These are phyloP conservation scores for Nemoura dubitans DNA, from an alignment of 2,888 invertebrate genomes.

Conservation along the genomic window DNA sequence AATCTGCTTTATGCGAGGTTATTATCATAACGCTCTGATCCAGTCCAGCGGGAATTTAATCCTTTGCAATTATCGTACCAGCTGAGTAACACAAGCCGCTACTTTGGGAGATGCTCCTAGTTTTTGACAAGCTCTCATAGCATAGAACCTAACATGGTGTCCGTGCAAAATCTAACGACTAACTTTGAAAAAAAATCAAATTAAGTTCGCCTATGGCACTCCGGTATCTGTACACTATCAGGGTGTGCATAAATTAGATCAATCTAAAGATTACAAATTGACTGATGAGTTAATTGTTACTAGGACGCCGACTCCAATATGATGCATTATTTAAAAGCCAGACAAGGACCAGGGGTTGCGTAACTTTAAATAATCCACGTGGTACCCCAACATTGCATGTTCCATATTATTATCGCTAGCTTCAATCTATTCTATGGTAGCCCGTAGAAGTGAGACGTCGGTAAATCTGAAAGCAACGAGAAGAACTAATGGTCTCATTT, in stretches of 20 bases:
- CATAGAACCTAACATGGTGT: not conserved
- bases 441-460: not conserved
- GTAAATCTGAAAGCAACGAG: slow-evolving; percentile 24
- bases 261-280: slow-evolving; percentile 35
- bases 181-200: not conserved
- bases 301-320: slow-evolving; percentile 22
- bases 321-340: not conserved
- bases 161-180: not conserved
- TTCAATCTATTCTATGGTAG: slow-evolving; percentile 38
- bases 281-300: slow-evolving; percentile 39
- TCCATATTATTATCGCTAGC: slow-evolving; percentile 33
- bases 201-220: not conserved
- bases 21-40: not conserved
- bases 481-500: slow-evolving; percentile 48
- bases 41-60: slow-evolving; percentile 1
- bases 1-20: not conserved
- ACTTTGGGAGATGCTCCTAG: not conserved
- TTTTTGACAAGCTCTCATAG: not conserved
- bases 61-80: not conserved
- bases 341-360: not conserved
- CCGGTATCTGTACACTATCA: not conserved
- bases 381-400: slow-evolving; percentile 20
- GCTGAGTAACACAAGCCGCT: not conserved
- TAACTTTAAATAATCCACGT: slow-evolving; percentile 36
- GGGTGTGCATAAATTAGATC: slow-evolving; percentile 35